A percentile compares a stretch with the other conserved stretches of the same genome.
Conservation (phyloP, 2,113 vertebrate species). For the Antigone vipio region DNA sequence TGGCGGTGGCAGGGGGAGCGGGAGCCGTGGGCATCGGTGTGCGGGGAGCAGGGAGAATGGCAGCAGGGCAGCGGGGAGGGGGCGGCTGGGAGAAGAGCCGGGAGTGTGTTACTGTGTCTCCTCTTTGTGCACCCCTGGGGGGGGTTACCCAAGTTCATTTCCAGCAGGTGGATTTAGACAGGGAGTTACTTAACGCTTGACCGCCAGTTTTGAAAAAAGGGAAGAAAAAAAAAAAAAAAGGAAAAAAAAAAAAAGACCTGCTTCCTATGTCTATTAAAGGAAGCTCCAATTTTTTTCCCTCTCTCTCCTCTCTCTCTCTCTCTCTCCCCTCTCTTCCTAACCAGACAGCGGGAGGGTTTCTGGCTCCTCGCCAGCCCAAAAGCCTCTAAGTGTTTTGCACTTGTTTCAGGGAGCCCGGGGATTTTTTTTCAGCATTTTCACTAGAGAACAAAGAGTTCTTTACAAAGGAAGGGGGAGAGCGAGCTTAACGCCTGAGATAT, state of each 20-base stretch:
- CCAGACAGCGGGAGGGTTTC: constrained; percentile 82
- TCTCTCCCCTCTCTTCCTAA: constrained; percentile 74
- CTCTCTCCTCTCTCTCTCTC: constrained; percentile 11
- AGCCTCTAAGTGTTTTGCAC: constrained; percentile 86
- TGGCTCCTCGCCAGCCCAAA: constrained; percentile 82
- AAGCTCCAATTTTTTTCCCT: constrained; percentile 72
- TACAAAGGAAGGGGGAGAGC: constrained; percentile 75
- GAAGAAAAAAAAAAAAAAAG: not conserved
- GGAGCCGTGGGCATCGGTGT: constrained; percentile 71
- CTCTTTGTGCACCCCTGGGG: constrained; percentile 78
- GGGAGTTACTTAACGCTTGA: constrained; percentile 84
- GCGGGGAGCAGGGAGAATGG: constrained; percentile 65
- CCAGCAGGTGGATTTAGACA: constrained; percentile 81
- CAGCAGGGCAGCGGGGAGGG: constrained; percentile 71
- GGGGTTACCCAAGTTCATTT: constrained; percentile 80
- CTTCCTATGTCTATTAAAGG: constrained; percentile 80
- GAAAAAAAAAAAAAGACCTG: constrained; percentile 48
- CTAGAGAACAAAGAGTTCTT: constrained; percentile 85
- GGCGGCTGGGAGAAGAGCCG: constrained; percentile 62
- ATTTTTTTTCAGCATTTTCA: constrained; percentile 84
- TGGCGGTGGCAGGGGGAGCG: constrained; percentile 67
- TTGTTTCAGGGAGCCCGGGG: constrained; percentile 85
- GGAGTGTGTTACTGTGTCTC: constrained; percentile 72
- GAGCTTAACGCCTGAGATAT: constrained; percentile 80
- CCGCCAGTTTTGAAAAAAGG: constrained; percentile 76